These are phyloP conservation scores for Nannospalax galili DNA, from an alignment of 2,113 vertebrate genomes.

Conservation along the genomic window DNA sequence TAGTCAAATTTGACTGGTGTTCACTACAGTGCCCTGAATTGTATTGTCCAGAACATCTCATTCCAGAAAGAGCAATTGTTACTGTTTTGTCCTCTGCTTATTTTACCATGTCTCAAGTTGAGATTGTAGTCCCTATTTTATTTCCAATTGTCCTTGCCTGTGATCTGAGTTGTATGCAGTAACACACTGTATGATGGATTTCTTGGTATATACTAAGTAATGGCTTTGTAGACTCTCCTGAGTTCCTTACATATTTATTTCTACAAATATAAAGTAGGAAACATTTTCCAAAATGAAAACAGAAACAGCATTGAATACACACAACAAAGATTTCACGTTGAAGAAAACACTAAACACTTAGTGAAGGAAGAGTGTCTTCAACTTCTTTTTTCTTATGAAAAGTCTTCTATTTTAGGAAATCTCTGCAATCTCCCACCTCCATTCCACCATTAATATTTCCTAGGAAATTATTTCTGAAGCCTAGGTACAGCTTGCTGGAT, in stretches of 20 bases:
- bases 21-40: background rate
- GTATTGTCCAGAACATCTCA: background rate
- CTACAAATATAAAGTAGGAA: background rate
- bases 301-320: background rate
- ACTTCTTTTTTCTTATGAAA: background rate
- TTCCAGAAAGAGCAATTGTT: background rate
- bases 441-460: background rate
- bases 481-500: background rate
- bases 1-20: background rate
- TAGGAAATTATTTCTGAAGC: background rate
- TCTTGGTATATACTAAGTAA: background rate
- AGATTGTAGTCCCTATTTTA: background rate
- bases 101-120: background rate
- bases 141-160: background rate
- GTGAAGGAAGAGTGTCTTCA: slow-evolving; percentile 6
- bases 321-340: background rate
- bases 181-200: background rate
- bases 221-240: background rate
- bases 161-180: background rate
- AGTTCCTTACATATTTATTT: background rate
- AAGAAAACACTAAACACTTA: background rate
- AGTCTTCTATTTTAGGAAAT: background rate
- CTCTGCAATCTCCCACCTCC: background rate
- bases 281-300: background rate
- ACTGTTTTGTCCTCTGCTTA: background rate